Evolutionary conservation across 2,888 invertebrate species (phyloP).

Genomic region (Penaeus monodon): DNA sequence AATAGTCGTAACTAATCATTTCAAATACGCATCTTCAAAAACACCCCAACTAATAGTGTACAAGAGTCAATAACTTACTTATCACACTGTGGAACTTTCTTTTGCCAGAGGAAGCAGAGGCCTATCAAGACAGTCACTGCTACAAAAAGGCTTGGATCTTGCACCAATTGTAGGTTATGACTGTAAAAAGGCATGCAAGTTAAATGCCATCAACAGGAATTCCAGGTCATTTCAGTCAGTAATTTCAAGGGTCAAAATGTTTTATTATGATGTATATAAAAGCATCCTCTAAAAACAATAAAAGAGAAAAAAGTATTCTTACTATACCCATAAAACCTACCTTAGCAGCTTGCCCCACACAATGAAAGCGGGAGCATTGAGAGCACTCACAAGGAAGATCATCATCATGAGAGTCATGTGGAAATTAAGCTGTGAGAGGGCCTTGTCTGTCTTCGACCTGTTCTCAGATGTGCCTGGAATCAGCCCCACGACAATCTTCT

Average conservation of each 20-base stretch:
- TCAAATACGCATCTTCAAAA: background rate
- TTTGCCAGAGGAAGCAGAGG: constrained; percentile 58
- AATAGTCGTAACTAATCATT: background rate
- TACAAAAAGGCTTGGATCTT: constrained; percentile 42
- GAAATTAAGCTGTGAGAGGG: constrained; percentile 41
- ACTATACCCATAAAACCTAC: background rate
- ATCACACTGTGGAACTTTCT: constrained; percentile 26
- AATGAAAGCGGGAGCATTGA: constrained; percentile 44
- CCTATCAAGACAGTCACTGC: constrained; percentile 31
- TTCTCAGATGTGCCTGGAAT: constrained; percentile 13
- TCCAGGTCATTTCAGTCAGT: background rate
- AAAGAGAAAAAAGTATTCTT: background rate
- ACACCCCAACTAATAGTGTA: background rate
- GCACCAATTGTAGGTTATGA: constrained; percentile 34
- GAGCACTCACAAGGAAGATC: constrained; percentile 30
- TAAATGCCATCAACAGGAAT: background rate
- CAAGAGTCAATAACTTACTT: constrained; percentile 18
- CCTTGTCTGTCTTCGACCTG: background rate
- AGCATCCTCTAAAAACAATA: background rate
- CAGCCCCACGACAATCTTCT: constrained; percentile 73
- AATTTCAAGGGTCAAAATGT: background rate
- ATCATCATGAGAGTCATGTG: constrained; percentile 53
- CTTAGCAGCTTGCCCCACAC: constrained; percentile 44
- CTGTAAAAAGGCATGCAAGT: background rate
- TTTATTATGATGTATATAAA: background rate